Conservation (phyloP, 2,113 vertebrate species). For the Sinosuthora webbiana region DNA sequence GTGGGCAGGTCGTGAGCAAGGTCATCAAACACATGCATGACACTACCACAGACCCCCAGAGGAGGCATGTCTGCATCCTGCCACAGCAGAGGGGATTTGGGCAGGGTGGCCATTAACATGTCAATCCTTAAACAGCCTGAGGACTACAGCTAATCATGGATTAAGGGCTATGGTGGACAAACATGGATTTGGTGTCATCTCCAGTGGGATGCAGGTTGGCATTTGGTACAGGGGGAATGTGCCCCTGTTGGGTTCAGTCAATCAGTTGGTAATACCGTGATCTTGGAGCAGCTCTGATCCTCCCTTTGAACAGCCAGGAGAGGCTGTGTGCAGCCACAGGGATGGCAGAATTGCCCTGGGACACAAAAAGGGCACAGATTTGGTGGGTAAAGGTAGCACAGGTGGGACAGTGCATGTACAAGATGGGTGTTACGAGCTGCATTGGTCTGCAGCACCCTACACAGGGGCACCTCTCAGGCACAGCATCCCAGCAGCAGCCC, state of each 20-base stretch:
- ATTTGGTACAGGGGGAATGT: not conserved
- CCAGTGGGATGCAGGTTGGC: not conserved
- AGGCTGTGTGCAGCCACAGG: not conserved
- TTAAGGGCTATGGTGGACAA: not conserved
- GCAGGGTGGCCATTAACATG: not conserved
- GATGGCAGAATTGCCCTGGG: not conserved
- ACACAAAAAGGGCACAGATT: not conserved
- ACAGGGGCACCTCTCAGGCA: fast-evolving
- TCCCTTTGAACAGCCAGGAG: not conserved
- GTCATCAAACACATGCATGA: not conserved
- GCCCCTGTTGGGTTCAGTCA: not conserved
- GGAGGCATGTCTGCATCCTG: not conserved
- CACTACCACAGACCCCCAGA: not conserved
- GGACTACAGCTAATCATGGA: not conserved
- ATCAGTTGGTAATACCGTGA: not conserved
- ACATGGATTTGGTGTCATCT: not conserved
- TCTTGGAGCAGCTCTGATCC: not conserved
- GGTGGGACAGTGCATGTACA: not conserved
- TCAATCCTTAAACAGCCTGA: not conserved
- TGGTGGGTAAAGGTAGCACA: not conserved
- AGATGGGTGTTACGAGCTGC: not conserved
- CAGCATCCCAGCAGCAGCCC: not conserved
- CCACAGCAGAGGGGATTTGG: not conserved
- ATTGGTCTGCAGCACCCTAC: not conserved
- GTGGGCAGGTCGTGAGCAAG: not conserved